phyloP scores from a whole-genome alignment of 1,140 invertebrate genomes.

The Aphidius gifuensis region DNA sequence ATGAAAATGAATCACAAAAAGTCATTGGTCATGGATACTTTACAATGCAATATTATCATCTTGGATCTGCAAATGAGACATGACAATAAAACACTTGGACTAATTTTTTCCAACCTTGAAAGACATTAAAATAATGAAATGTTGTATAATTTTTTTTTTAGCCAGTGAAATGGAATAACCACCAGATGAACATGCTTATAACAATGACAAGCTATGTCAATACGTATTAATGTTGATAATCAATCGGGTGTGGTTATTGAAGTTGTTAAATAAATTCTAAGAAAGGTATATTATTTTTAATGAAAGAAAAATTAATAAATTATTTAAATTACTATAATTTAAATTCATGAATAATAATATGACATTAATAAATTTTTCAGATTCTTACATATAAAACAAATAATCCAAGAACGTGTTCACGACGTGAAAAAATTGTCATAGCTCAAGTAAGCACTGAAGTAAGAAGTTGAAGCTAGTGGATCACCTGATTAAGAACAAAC shows the following conservation, averaged over 20 bases:
- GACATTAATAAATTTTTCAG: constrained; percentile 27
- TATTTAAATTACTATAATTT: constrained; percentile 1
- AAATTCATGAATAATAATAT: neutral
- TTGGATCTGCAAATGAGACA: constrained; percentile 55
- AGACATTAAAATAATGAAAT: neutral
- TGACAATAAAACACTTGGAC: neutral
- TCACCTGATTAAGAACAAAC: constrained; percentile 60
- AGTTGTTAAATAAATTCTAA: constrained; percentile 60
- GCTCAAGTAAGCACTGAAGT: constrained; percentile 55
- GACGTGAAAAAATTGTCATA: constrained; percentile 54
- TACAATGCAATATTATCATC: constrained; percentile 62
- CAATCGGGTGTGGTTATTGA: constrained; percentile 64
- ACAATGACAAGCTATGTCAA: constrained; percentile 66
- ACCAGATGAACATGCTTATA: constrained; percentile 68
- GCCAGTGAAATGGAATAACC: constrained; percentile 57
- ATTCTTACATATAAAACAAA: constrained; percentile 59
- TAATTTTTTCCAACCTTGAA: too few relatives aligned
- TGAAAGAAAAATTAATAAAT: neutral
- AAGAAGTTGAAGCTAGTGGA: constrained; percentile 56
- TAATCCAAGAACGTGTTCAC: constrained; percentile 55
- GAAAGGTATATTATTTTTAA: constrained; percentile 39
- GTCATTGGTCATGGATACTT: constrained; percentile 68
- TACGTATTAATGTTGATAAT: constrained; percentile 68
- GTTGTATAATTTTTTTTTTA: constrained; percentile 8
- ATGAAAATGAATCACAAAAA: constrained; percentile 56